Evolutionary conservation across 2,113 vertebrate species (phyloP).

Genomic region (Vicugna pacos): DNA sequence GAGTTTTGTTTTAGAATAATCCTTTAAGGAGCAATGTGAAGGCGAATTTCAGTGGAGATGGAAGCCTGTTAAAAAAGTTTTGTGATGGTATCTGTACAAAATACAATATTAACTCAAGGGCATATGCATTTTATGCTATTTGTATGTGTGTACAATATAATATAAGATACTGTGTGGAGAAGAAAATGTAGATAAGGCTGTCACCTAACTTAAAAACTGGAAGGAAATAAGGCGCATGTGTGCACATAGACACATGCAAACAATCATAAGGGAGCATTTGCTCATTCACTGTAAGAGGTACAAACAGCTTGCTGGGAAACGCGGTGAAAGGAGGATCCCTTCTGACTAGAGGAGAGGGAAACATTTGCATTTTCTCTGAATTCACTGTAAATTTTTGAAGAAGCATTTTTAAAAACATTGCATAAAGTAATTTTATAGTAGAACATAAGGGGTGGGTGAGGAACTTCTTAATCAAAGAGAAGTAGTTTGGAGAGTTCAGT

Average conservation of each 20-base stretch:
- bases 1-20: neutral
- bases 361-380: neutral
- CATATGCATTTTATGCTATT: neutral
- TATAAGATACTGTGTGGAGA: neutral
- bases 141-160: neutral
- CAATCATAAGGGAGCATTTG: neutral
- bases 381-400: neutral
- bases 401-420: neutral
- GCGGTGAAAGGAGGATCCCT: neutral
- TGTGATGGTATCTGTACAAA: neutral
- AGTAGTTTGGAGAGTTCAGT: neutral
- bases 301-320: neutral
- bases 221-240: neutral
- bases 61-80: neutral
- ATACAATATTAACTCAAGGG: neutral
- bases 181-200: constrained; percentile 27
- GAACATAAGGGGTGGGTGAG: neutral
- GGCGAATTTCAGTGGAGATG: neutral
- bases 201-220: neutral
- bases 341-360: neutral
- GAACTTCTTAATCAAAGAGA: neutral
- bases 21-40: neutral
- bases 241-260: neutral
- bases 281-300: neutral
- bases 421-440: neutral